Conservation (phyloP, 1,140 invertebrate genomes). For the Bombus pascuorum region DNA sequence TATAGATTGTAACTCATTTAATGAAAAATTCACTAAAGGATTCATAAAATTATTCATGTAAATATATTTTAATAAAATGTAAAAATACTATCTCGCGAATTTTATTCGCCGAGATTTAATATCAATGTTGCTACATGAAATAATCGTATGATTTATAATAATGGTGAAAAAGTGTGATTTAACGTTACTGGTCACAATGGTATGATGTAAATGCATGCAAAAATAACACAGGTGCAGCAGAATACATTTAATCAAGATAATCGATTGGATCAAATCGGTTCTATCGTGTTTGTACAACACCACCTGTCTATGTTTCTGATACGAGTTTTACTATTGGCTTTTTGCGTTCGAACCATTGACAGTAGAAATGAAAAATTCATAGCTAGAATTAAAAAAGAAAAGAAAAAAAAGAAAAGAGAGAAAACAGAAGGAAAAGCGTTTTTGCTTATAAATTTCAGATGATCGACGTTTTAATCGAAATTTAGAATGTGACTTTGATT, state of each 20-base stretch:
- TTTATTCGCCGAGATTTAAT: neutral
- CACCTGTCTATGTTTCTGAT: neutral
- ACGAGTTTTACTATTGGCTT: neutral
- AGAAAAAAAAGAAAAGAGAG: neutral
- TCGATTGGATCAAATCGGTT: constrained; percentile 15
- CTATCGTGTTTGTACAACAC: neutral
- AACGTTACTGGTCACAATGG: neutral
- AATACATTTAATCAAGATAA: constrained; percentile 38
- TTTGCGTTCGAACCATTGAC: neutral
- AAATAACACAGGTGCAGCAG: neutral
- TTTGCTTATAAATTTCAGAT: neutral
- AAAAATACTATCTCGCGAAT: neutral
- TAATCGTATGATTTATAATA: neutral
- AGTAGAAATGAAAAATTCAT: neutral
- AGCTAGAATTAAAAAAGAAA: neutral
- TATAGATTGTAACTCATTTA: no score
- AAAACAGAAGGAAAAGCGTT: neutral
- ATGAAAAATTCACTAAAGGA: no score
- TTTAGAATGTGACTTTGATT: constrained; percentile 61
- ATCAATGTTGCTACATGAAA: neutral
- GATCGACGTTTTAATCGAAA: neutral
- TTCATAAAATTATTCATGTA: no score
- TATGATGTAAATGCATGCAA: neutral
- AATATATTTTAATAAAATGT: no score
- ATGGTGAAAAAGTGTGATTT: neutral